Conservation (phyloP, 2,888 invertebrate species). For the Actias luna region DNA sequence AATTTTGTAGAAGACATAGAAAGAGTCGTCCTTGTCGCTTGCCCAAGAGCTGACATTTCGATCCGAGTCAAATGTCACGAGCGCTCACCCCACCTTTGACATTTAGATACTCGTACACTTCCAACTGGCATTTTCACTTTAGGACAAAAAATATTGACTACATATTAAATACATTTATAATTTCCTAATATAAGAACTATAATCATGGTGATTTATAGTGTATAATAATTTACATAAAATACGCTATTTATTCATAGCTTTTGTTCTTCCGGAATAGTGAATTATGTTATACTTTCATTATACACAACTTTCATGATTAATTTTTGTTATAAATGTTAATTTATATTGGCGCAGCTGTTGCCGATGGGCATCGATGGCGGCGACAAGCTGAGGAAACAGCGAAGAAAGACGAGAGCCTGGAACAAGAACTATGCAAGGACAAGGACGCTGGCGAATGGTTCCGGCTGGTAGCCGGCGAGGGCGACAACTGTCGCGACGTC, state of each 20-base stretch:
- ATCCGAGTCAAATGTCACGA: slow-evolving; percentile 76
- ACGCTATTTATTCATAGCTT: not conserved
- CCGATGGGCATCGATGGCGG: slow-evolving; percentile 81
- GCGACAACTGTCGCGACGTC: slow-evolving; percentile 96
- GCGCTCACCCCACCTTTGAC: slow-evolving; percentile 73
- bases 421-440: slow-evolving; percentile 94
- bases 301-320: not conserved
- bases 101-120: slow-evolving; percentile 52
- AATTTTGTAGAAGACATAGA: slow-evolving; percentile 70
- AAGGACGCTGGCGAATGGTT: slow-evolving; percentile 98
- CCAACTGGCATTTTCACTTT: slow-evolving; percentile 65
- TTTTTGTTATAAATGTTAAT: slow-evolving; percentile 16
- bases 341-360: slow-evolving; percentile 56
- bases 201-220: slow-evolving; percentile 12
- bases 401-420: slow-evolving; percentile 94
- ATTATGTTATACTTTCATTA: no score
- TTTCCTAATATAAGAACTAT: slow-evolving; percentile 1
- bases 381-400: slow-evolving; percentile 85
- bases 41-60: slow-evolving; percentile 79
- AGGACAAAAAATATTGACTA: slow-evolving; percentile 42
- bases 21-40: slow-evolving; percentile 80
- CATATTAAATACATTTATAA: slow-evolving; percentile 7
- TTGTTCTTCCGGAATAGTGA: not conserved
- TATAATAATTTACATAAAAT: not conserved
- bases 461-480: slow-evolving; percentile 93